Evolutionary conservation across 2,888 invertebrate genomes (phyloP).

Genomic region (Leptopterna dolabrata): DNA sequence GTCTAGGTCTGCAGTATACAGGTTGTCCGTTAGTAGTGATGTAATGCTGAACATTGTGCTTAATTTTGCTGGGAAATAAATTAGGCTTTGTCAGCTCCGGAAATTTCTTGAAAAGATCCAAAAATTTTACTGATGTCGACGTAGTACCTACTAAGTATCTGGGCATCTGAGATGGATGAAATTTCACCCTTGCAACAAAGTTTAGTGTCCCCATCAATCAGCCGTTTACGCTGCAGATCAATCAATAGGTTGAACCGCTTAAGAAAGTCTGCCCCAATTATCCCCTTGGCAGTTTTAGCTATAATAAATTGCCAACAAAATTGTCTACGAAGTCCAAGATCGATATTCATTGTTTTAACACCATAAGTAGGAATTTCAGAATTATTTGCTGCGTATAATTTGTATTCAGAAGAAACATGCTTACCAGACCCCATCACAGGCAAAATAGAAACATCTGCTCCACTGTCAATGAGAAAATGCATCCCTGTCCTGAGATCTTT

Average conservation of each 20-base stretch:
- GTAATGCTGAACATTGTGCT: slow-evolving; percentile 30
- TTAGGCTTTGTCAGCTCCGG: not conserved
- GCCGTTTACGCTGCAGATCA: not conserved
- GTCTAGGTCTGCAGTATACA: slow-evolving; percentile 55
- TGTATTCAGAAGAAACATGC: not conserved
- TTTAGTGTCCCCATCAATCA: not conserved
- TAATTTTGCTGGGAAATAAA: slow-evolving; percentile 4
- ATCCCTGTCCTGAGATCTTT: not conserved
- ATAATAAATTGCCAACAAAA: not conserved
- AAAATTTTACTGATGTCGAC: not conserved
- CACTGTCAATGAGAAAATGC: not conserved
- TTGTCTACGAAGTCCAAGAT: not conserved
- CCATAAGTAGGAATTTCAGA: slow-evolving; percentile 4
- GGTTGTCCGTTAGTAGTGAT: slow-evolving; percentile 60
- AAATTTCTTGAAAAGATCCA: not conserved
- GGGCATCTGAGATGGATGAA: not conserved
- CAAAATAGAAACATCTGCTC: not conserved
- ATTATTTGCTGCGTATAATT: not conserved
- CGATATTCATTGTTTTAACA: not conserved
- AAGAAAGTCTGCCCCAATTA: not conserved
- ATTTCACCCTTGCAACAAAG: not conserved
- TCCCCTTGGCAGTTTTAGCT: not conserved
- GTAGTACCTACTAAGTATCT: not conserved
- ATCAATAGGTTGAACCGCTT: not conserved
- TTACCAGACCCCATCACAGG: not conserved